Evolutionary conservation across 1,140 invertebrate species (phyloP).

Genomic region (Drosophila paulistorum): DNA sequence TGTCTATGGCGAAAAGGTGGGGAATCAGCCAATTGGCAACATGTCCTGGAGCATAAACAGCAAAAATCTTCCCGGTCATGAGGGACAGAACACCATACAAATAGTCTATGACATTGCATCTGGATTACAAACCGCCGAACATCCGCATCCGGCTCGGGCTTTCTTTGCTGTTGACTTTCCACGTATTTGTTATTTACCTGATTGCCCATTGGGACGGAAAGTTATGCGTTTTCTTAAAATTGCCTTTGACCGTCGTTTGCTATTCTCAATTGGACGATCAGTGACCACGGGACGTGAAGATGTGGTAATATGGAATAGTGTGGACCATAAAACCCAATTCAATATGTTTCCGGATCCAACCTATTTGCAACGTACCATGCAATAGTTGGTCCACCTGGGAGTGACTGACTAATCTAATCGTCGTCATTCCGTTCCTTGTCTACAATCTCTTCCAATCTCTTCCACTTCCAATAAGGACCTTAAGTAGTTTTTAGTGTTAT

Average conservation of each 20-base stretch:
- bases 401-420: constrained; percentile 84
- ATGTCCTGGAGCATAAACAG: constrained; percentile 92
- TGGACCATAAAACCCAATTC: constrained; percentile 94
- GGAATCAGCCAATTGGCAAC: constrained; percentile 92
- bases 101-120: constrained; percentile 94
- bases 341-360: constrained; percentile 91
- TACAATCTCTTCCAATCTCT: constrained; percentile 23
- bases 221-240: constrained; percentile 89
- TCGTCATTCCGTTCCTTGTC: background rate
- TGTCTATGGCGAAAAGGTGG: constrained; percentile 93
- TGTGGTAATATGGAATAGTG: constrained; percentile 95
- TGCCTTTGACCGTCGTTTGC: constrained; percentile 92
- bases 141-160: constrained; percentile 91
- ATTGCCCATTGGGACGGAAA: constrained; percentile 89
- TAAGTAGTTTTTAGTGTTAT: background rate
- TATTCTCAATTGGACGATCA: constrained; percentile 94
- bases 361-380: constrained; percentile 89
- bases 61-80: constrained; percentile 88
- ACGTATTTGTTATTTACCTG: constrained; percentile 91
- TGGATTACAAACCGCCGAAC: constrained; percentile 91
- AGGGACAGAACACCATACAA: constrained; percentile 88
- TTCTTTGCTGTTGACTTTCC: constrained; percentile 95
- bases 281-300: constrained; percentile 94
- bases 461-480: constrained; percentile 15
- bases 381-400: constrained; percentile 89